These are phyloP conservation scores for Neomorphus geoffroyi DNA, from an alignment of 2,797 vertebrate genomes.

Conservation along the genomic window DNA sequence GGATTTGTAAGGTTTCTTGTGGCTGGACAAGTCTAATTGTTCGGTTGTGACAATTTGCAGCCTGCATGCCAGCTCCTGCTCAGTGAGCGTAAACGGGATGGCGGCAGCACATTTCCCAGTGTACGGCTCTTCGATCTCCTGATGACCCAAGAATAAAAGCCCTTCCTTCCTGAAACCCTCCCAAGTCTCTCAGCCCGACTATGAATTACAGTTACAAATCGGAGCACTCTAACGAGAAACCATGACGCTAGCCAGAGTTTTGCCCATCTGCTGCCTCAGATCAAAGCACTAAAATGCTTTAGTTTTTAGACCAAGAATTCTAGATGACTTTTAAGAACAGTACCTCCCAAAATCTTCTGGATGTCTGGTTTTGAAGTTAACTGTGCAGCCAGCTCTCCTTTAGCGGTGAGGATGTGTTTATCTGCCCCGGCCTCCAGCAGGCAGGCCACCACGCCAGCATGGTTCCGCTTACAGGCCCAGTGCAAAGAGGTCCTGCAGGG, in stretches of 20 bases:
- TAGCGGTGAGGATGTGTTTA: conserved; percentile 86
- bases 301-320: not conserved
- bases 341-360: conserved; percentile 90
- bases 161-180: not conserved
- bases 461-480: conserved; percentile 96
- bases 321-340: not conserved
- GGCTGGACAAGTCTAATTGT: not conserved
- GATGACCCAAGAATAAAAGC: not conserved
- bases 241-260: not conserved
- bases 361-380: conserved; percentile 90
- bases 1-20: not conserved
- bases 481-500: conserved; percentile 90
- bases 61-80: not conserved
- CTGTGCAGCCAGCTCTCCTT: conserved; percentile 88
- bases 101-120: not conserved
- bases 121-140: not conserved
- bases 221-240: not conserved
- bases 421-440: conserved; percentile 89
- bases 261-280: not conserved
- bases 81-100: not conserved
- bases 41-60: not conserved
- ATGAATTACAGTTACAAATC: not conserved
- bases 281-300: not conserved
- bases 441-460: conserved; percentile 89
- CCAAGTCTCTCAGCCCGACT: fast-evolving